Evolutionary conservation across 2,888 invertebrate genomes (phyloP).

Genomic region (Brachycybe producta): DNA sequence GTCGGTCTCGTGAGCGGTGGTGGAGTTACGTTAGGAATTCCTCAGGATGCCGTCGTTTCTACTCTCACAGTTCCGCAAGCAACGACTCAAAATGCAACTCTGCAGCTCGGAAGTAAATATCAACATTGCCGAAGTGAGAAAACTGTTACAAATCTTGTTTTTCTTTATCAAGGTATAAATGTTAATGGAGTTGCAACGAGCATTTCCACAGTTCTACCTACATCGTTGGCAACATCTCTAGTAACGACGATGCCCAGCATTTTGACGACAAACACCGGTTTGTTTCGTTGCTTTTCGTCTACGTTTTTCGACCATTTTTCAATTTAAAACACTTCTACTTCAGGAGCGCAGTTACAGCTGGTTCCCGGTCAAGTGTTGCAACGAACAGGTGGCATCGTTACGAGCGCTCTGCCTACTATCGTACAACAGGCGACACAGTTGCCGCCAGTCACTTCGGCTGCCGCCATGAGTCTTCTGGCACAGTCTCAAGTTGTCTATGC

Average conservation of each 20-base stretch:
- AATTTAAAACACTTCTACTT: background rate
- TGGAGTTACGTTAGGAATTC: background rate
- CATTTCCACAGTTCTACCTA: slow-evolving; percentile 14
- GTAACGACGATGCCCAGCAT: slow-evolving; percentile 15
- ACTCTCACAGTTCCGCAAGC: slow-evolving; percentile 4
- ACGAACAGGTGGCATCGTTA: background rate
- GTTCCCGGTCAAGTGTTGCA: slow-evolving; percentile 10
- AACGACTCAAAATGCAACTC: slow-evolving; percentile 1
- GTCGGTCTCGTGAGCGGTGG: slow-evolving; percentile 1
- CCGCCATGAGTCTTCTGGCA: slow-evolving; percentile 2
- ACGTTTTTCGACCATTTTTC: too few species aligned
- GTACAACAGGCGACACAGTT: background rate
- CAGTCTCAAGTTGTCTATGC: slow-evolving; percentile 11
- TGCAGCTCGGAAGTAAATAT: slow-evolving; percentile 15
- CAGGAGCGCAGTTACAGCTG: slow-evolving; percentile 12
- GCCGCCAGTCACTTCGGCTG: background rate
- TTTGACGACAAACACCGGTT: slow-evolving; percentile 1
- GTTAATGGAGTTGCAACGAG: slow-evolving; percentile 11
- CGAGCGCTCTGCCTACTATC: background rate
- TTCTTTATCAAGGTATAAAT: background rate
- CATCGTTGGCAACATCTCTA: slow-evolving; percentile 13
- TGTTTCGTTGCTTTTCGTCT: too few species aligned
- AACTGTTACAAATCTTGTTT: background rate
- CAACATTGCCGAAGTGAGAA: background rate
- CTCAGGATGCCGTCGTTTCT: slow-evolving; percentile 9